phyloP scores from a whole-genome alignment of 1,140 invertebrate species.

The Lordiphosa stackelbergi region DNA sequence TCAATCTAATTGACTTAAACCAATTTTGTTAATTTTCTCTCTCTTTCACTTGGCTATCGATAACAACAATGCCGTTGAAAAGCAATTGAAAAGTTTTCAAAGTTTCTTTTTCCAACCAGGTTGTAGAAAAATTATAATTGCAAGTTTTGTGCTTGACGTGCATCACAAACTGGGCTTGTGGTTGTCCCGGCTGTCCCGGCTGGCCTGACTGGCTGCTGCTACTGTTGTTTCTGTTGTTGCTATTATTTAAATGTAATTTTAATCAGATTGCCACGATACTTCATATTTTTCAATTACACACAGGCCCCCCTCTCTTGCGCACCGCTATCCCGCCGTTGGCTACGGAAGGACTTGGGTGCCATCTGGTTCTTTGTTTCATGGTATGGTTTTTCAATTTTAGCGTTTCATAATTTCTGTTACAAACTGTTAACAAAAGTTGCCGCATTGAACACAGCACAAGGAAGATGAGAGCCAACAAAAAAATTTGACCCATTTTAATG shows the following conservation, averaged over 20 bases:
- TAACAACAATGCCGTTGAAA: conserved; percentile 27
- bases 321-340: conserved; percentile 3
- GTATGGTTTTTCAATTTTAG: conserved; percentile 65
- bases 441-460: conserved; percentile 37
- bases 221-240: conserved; percentile 28
- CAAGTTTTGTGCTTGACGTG: conserved; percentile 35
- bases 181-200: conserved; percentile 15
- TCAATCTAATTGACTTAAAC: not conserved
- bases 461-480: not conserved
- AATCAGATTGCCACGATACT: conserved; percentile 70
- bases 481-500: conserved; percentile 18
- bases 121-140: conserved; percentile 30
- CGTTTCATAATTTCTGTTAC: conserved; percentile 39
- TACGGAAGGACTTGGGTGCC: conserved; percentile 31
- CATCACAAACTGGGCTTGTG: conserved; percentile 27
- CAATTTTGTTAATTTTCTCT: not conserved
- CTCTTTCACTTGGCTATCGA: conserved; percentile 15
- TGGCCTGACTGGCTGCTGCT: conserved; percentile 6
- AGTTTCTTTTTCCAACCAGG: conserved; percentile 30
- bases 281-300: conserved; percentile 72
- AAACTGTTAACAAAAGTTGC: conserved; percentile 28
- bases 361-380: conserved; percentile 42
- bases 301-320: conserved; percentile 2
- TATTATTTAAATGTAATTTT: conserved; percentile 72
- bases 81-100: conserved; percentile 43